Evolutionary conservation across 2,888 invertebrate genomes (phyloP), one percentile per base, ranked within the genome.

Genomic region (Drosophila algonquin): DNA sequence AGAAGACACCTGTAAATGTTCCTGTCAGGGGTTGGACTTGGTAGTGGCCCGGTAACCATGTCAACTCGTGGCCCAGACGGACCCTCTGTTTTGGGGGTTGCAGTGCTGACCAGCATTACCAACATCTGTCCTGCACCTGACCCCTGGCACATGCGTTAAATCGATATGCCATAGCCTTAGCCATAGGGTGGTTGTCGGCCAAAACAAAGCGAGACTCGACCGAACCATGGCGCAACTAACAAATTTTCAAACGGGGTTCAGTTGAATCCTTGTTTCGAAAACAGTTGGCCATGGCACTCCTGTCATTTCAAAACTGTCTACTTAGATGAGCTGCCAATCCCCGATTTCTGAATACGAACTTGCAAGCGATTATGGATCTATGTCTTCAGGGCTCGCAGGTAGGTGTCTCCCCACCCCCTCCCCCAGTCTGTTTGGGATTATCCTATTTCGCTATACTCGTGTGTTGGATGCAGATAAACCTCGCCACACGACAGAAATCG

Each of bases 311-410:
- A 46, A 44, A 58, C 52, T 30, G 8, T 8, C 44, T 44, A 56
- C 46, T 63, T 75, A 64, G 70, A 82, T 84, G 69, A 63, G 53
- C 7, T 14, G 58, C 47, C 12, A 5, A 7, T 21, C 58, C n/a
- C 32, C 58, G 45, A 24, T 63, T 32, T 30, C 45, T 21, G 48
- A 21, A 51, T 58, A 57, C 51, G 53, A 55, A 40, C 54, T 56
- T 9, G 51, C 7, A 35, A 55, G 68, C 63, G 90, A 91, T 87
- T 87, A 92, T 92, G 92, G 92, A 92, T 90, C 90, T 92, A 85
- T 90, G 91, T 88, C 90, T 92, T 59, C 80, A 80, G 74, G 92
- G 92, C 71, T 92, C 92, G 40, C 92, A 92, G 90, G 92, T 92
- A 64, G 32, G 70, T 76, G 82, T 9, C 4, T 3, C 21, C 3